Conservation (phyloP, 1,140 invertebrate species). For the Adelges cooleyi region DNA sequence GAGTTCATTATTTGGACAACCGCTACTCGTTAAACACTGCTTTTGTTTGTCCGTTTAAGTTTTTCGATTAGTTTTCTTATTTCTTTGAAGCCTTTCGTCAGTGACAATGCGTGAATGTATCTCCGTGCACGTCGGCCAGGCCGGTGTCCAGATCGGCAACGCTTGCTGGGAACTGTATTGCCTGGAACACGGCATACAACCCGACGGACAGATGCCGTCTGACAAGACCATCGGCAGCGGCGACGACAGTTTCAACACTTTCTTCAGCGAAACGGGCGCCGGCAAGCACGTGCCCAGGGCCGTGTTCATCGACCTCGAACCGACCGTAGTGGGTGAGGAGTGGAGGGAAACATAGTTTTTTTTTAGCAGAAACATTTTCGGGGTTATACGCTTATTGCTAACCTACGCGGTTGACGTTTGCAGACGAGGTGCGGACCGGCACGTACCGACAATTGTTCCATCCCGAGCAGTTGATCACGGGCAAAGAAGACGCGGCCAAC, state of each 20-base stretch:
- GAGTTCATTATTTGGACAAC: too few relatives aligned
- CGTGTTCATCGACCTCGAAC: slow-evolving; percentile 77
- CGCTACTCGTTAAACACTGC: too few relatives aligned
- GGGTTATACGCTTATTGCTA: too few relatives aligned
- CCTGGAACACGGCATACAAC: slow-evolving; percentile 77
- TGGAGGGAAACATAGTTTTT: too few relatives aligned
- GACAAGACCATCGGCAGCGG: slow-evolving; percentile 53
- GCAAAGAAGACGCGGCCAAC: slow-evolving; percentile 55
- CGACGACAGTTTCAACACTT: slow-evolving; percentile 78
- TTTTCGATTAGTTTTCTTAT: too few relatives aligned
- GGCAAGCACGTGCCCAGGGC: slow-evolving; percentile 77
- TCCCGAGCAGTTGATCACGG: slow-evolving; percentile 50
- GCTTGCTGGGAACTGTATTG: slow-evolving; percentile 69
- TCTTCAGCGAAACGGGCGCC: slow-evolving; percentile 78
- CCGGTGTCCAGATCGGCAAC: slow-evolving; percentile 59
- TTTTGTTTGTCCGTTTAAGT: too few relatives aligned
- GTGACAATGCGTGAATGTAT: slow-evolving; percentile 55
- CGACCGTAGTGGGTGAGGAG: slow-evolving; percentile 64
- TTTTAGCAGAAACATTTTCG: too few relatives aligned
- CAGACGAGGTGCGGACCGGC: slow-evolving; percentile 49
- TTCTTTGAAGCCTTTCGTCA: too few relatives aligned
- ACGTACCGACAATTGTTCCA: slow-evolving; percentile 50
- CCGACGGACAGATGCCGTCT: slow-evolving; percentile 55
- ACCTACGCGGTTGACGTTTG: too few relatives aligned
- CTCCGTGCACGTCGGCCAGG: slow-evolving; percentile 55